Base-by-base conservation (phyloP, 2,888 invertebrate genomes). In the Thereva nobilitata region DNA sequence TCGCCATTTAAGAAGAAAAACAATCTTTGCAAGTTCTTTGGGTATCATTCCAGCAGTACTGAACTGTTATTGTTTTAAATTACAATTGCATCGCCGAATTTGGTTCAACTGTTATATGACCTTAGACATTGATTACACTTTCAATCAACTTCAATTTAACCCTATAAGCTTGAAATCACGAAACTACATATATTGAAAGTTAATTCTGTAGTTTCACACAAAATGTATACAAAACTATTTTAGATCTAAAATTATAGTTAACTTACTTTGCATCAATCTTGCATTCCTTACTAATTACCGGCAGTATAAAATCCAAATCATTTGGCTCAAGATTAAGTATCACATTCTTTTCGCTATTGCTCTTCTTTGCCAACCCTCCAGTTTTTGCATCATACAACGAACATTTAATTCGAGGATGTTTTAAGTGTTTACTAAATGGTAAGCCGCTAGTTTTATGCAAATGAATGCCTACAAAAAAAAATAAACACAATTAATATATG, bases 311-410 rank as follows among this genome's bases (percentile, higher is more conserved):
- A 44, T 67, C 65, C 8, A 69, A 50, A 37, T 54, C 34, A 2
- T 54, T 61, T 5, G 69, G 69, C 12, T 69, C 69, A 5, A 44
- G 41, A 54, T 69, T 67, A 5, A 69, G 49, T 8, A 67, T 38
- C 1, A 69, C 67, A 65, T 67, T 66, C 23, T 61, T 34, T 4
- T 53, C 40, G 5, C 44, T 9, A 23, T 56, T 59, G 34, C 67
- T 67, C 35, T 69, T 69, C 12, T 41, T 42, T 5, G 54, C 12
- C 7, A 67, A 41, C 6, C 42, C 40, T 1, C 65, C 61, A 6
- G 52, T 66, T n/a, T 52, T 61, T 7, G 56, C 42, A 45, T 69
- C 57, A 12, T 45, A 67, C 9, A 67, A 38, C 7, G 69, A 69
- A 7, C 67, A 55, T 42, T 55, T 54, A 1, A 69, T 41, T 8